These are phyloP conservation scores for Archocentrus centrarchus DNA, from an alignment of 2,113 vertebrate genomes.

Conservation along the genomic window DNA sequence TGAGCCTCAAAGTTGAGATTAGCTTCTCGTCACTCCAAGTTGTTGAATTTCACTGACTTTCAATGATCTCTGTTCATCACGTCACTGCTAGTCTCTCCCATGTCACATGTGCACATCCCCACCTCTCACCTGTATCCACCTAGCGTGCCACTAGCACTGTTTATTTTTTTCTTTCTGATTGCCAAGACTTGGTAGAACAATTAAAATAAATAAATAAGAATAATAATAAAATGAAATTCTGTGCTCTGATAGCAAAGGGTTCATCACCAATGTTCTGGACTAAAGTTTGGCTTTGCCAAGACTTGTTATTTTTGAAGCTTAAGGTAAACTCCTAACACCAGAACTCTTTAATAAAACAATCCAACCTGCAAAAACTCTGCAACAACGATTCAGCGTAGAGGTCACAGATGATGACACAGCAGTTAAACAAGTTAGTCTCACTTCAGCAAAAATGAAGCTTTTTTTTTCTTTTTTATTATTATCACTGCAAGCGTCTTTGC, in stretches of 20 bases:
- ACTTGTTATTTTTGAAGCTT: background rate
- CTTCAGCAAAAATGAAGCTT: conserved; percentile 15
- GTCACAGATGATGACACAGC: background rate
- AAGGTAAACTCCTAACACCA: background rate
- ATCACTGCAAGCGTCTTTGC: conserved; percentile 8
- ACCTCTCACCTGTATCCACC: background rate
- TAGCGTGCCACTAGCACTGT: background rate
- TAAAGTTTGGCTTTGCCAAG: background rate
- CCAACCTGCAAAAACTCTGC: rapidly evolving
- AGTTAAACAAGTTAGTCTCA: conserved; percentile 10
- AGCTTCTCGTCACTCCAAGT: background rate
- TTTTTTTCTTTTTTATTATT: background rate
- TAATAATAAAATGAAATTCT: background rate
- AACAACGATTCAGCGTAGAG: background rate
- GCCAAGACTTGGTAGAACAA: background rate
- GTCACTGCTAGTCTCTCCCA: background rate
- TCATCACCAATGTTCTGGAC: background rate
- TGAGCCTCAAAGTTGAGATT: background rate
- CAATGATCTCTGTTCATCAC: background rate
- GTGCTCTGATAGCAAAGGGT: background rate
- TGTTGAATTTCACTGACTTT: background rate
- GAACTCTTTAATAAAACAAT: background rate
- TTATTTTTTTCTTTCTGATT: background rate
- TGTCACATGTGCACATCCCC: background rate
- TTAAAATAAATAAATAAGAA: too few species aligned